These are phyloP conservation scores for Gobius niger DNA, from an alignment of 2,113 vertebrate genomes.

Conservation along the genomic window DNA sequence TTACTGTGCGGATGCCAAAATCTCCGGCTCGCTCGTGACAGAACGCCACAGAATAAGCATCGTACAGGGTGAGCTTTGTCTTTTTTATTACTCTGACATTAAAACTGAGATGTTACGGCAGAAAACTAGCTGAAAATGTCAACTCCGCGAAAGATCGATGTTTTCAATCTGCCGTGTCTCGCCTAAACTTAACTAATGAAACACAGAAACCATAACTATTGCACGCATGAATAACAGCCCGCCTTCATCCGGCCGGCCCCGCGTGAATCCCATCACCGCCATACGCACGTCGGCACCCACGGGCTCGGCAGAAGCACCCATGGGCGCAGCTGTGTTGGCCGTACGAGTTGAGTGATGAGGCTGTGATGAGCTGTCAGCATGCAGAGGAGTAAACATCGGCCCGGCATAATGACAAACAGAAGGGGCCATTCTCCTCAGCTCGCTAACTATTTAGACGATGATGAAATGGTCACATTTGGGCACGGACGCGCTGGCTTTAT, in stretches of 20 bases:
- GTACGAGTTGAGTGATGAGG: constrained; percentile 44
- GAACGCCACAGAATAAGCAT: no score
- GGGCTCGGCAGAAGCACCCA: constrained; percentile 40
- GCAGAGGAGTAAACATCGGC: constrained; percentile 2
- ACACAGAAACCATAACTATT: no score
- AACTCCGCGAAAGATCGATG: no score
- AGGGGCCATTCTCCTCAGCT: not conserved
- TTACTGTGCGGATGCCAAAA: no score
- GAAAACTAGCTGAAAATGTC: no score
- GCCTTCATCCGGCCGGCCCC: not conserved
- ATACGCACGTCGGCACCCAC: constrained; percentile 25
- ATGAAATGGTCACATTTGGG: not conserved
- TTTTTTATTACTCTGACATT: no score
- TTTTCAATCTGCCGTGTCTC: no score
- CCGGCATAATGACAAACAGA: not conserved
- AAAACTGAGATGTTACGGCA: no score
- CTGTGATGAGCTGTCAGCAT: constrained; percentile 32
- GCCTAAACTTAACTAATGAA: no score
- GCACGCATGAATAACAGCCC: no score
- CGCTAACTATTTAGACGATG: not conserved
- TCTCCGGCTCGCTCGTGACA: no score
- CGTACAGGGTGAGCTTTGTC: no score
- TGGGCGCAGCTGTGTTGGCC: constrained; percentile 21
- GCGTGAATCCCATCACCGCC: not conserved
- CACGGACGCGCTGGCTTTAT: not conserved